These are phyloP conservation scores for Petrosia ficiformis DNA, from an alignment of 37 sponge, comb jelly and placozoan genomes.

Conservation along the genomic window DNA sequence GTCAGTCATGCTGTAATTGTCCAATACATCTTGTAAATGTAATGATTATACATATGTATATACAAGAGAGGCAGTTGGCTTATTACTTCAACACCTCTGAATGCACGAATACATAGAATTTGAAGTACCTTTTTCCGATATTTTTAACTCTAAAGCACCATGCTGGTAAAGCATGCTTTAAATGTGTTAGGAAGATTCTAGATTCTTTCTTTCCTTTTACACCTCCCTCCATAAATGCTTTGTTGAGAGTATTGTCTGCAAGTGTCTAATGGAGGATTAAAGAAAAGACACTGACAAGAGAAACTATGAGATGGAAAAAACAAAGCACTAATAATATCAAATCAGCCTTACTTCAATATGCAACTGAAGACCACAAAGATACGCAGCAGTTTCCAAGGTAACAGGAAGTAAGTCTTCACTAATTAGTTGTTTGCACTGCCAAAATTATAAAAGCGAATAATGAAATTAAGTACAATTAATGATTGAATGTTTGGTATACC, in stretches of 20 bases:
- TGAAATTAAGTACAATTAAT: not conserved
- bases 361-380: conserved; percentile 61
- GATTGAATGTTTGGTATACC: conserved; percentile 38
- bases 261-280: not conserved
- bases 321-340: not conserved
- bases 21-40: too few relatives aligned
- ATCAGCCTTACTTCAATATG: conserved; percentile 61
- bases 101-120: too few relatives aligned
- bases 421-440: conserved; percentile 63
- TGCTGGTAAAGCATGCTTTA: conserved; percentile 21
- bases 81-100: too few relatives aligned
- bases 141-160: conserved; percentile 28
- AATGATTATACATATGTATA: too few relatives aligned
- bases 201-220: not conserved
- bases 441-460: not conserved
- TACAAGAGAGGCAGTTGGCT: too few relatives aligned
- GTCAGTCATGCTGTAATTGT: too few relatives aligned
- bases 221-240: not conserved
- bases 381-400: conserved; percentile 50
- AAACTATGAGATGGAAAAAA: not conserved
- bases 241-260: not conserved
- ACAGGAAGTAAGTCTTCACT: conserved; percentile 56
- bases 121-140: conserved; percentile 27
- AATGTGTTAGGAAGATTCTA: not conserved
- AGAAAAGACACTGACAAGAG: not conserved